Conservation (phyloP, 2,888 invertebrate genomes). For the Serripes groenlandicus region DNA sequence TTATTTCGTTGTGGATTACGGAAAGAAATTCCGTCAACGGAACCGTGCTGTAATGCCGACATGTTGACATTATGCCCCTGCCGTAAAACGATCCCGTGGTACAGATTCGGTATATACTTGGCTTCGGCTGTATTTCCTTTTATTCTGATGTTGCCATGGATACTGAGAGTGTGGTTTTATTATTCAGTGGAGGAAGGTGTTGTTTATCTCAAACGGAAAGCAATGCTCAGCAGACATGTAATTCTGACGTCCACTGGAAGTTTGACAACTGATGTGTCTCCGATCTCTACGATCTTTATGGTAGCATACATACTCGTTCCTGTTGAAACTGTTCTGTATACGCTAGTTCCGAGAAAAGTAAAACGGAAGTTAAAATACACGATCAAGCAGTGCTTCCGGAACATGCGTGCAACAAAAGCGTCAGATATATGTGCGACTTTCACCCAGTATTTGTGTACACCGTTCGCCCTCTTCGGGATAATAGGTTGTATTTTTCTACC, state of each 20-base stretch:
- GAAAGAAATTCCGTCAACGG: slow-evolving; percentile 27
- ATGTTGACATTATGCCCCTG: slow-evolving; percentile 18
- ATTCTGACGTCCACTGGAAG: slow-evolving; percentile 33
- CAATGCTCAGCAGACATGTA: slow-evolving; percentile 19
- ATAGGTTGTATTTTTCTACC: slow-evolving; percentile 46
- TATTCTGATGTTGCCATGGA: slow-evolving; percentile 41
- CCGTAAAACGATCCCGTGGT: slow-evolving; percentile 28
- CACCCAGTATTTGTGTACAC: slow-evolving; percentile 14
- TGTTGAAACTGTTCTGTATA: slow-evolving; percentile 31
- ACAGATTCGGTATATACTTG: slow-evolving; percentile 20
- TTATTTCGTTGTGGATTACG: slow-evolving; percentile 45
- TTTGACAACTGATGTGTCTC: slow-evolving; percentile 43
- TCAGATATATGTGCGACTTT: slow-evolving; percentile 33
- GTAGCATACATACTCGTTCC: slow-evolving; percentile 31
- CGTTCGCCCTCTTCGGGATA: slow-evolving; percentile 30
- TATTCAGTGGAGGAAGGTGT: slow-evolving; percentile 35
- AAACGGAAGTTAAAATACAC: slow-evolving; percentile 43
- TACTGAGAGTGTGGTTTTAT: slow-evolving; percentile 52
- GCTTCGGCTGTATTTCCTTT: slow-evolving; percentile 14
- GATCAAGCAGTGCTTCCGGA: slow-evolving; percentile 40
- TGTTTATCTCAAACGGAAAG: slow-evolving; percentile 1
- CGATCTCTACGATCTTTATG: slow-evolving; percentile 35
- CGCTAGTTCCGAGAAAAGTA: slow-evolving; percentile 14
- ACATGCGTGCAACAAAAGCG: slow-evolving; percentile 25
- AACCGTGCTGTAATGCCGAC: slow-evolving; percentile 40